phyloP scores from a whole-genome alignment of 2,113 vertebrate genomes.

The Menidia beryllina region DNA sequence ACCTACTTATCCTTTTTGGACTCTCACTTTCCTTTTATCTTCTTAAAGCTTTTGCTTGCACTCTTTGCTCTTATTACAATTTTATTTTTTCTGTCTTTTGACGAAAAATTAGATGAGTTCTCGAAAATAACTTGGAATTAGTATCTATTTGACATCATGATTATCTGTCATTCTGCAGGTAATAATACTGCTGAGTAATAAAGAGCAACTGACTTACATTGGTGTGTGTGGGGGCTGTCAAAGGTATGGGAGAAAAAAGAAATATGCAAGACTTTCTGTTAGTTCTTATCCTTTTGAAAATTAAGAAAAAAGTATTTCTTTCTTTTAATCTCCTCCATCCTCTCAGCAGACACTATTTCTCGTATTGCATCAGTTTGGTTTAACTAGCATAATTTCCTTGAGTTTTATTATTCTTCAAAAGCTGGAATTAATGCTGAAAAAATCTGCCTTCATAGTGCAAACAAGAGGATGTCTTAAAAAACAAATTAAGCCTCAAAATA shows the following conservation, averaged over 20 bases:
- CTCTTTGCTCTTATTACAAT: no score
- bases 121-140: background rate
- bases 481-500: background rate
- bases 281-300: background rate
- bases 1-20: no score
- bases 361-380: conserved; percentile 7
- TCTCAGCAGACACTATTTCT: background rate
- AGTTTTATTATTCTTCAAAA: background rate
- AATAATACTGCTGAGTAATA: background rate
- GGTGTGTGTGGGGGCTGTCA: background rate
- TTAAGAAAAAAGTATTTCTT: conserved; percentile 1
- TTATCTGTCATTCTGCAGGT: background rate
- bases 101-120: no score
- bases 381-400: background rate
- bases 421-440: conserved; percentile 1
- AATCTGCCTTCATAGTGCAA: background rate
- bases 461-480: background rate
- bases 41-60: no score
- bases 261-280: background rate
- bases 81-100: no score
- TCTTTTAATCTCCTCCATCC: background rate
- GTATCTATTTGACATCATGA: background rate
- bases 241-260: background rate
- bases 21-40: no score
- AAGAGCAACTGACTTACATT: background rate